A percentile compares a stretch with the other conserved stretches of the same genome.
Conservation (phyloP, 1,140 invertebrate genomes). For the Drosophila lacertosa region DNA sequence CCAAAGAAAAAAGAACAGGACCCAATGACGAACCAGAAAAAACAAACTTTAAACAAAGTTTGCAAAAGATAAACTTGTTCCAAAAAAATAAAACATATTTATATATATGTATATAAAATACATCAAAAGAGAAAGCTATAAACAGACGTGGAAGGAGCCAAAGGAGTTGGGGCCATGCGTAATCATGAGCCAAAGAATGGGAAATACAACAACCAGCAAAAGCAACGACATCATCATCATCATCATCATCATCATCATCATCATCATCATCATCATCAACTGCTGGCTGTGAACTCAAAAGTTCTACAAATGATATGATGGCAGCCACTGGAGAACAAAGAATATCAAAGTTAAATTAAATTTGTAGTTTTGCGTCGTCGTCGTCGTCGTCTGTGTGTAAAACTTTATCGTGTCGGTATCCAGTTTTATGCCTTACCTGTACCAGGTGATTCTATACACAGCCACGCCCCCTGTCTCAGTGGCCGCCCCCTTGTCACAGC, state of each 20-base stretch:
- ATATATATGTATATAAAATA: conserved; percentile 4
- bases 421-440: conserved; percentile 44
- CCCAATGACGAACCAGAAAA: conserved; percentile 27
- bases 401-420: conserved; percentile 66
- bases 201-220: conserved; percentile 49
- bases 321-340: conserved; percentile 69
- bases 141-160: conserved; percentile 3
- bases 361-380: conserved; percentile 80
- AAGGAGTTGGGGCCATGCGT: conserved; percentile 47
- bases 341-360: conserved; percentile 84
- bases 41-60: conserved; percentile 56
- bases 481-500: not conserved
- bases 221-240: not conserved
- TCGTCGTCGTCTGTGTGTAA: conserved; percentile 50
- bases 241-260: not conserved
- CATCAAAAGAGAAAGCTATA: conserved; percentile 40
- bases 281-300: conserved; percentile 24
- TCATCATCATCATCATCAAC: conserved; percentile 23
- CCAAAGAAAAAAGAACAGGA: not conserved
- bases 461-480: not conserved
- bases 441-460: not conserved
- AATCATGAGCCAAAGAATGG: conserved; percentile 22
- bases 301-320: conserved; percentile 66
- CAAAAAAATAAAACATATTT: not conserved
- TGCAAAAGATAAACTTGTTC: conserved; percentile 36